Percentiles rank a stretch among this genome's conserved stretches.
These are phyloP conservation scores for Linnaemya tessellans DNA, from an alignment of 2,888 invertebrate genomes.

Conservation along the genomic window DNA sequence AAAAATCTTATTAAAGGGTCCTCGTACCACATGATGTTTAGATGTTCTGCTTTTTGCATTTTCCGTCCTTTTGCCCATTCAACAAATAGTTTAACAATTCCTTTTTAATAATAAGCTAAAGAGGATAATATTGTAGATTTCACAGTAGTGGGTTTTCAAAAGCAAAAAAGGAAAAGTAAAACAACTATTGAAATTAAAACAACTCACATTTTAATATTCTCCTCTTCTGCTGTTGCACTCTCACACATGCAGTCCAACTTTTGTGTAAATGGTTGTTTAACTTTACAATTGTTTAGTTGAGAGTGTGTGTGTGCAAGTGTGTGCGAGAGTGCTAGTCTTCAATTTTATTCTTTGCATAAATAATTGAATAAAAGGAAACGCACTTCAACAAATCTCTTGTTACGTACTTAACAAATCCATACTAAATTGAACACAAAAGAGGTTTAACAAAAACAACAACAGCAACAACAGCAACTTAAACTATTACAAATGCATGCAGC, in stretches of 20 bases:
- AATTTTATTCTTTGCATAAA: constrained; percentile 59
- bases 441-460: constrained; percentile 53
- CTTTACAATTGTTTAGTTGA: constrained; percentile 1
- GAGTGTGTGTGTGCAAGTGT: not conserved
- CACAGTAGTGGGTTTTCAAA: constrained; percentile 43
- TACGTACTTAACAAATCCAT: constrained; percentile 68
- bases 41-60: constrained; percentile 16
- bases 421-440: constrained; percentile 68
- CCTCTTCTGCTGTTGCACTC: constrained; percentile 21
- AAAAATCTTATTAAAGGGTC: constrained; percentile 34
- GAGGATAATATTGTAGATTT: constrained; percentile 60
- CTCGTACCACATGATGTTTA: constrained; percentile 43
- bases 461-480: constrained; percentile 29
- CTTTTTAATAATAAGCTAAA: constrained; percentile 65
- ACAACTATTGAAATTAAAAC: constrained; percentile 15
- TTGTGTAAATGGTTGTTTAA: constrained; percentile 18
- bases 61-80: constrained; percentile 35
- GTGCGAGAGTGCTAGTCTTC: not conserved
- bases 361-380: constrained; percentile 68
- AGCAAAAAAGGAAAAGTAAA: not conserved
- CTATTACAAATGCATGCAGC: constrained; percentile 39
- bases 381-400: constrained; percentile 66
- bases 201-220: constrained; percentile 12
- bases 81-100: constrained; percentile 63
- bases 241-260: not conserved